Evolutionary conservation across 2,797 vertebrate genomes (phyloP).

Genomic region (Sebastes minor): DNA sequence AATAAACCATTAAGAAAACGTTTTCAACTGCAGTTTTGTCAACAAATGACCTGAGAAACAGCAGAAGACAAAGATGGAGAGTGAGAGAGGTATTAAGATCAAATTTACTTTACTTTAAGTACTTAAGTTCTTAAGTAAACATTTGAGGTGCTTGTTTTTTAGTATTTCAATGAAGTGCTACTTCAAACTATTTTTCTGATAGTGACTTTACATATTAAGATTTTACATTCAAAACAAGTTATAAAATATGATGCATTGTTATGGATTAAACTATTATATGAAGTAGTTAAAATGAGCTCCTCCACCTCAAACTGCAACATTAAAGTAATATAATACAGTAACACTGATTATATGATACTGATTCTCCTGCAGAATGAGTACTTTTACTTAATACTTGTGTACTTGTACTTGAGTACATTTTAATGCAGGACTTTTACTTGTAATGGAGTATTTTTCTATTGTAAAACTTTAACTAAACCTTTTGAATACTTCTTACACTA

Average conservation of each 20-base stretch:
- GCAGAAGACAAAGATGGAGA: not conserved
- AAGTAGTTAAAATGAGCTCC: not conserved
- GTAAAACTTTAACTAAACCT: no score
- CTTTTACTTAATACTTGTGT: no score
- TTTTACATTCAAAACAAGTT: not conserved
- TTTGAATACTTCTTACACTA: no score
- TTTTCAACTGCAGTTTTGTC: not conserved
- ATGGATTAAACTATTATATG: not conserved
- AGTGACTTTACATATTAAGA: not conserved
- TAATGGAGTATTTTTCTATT: no score
- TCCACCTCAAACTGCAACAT: not conserved
- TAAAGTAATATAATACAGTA: not conserved
- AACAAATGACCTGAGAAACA: not conserved
- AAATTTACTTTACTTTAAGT: not conserved
- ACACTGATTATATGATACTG: not conserved
- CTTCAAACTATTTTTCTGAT: not conserved
- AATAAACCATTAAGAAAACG: not conserved
- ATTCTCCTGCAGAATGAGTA: no score
- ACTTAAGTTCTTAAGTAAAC: not conserved
- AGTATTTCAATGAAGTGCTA: not conserved
- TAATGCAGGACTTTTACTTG: no score
- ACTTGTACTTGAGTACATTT: no score
- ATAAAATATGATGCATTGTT: not conserved
- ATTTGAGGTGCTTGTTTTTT: not conserved
- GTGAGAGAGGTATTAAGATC: not conserved